Evolutionary conservation across 2,113 vertebrate genomes (phyloP), one percentile per base, ranked within the genome.

Genomic region (Hystrix brachyura): DNA sequence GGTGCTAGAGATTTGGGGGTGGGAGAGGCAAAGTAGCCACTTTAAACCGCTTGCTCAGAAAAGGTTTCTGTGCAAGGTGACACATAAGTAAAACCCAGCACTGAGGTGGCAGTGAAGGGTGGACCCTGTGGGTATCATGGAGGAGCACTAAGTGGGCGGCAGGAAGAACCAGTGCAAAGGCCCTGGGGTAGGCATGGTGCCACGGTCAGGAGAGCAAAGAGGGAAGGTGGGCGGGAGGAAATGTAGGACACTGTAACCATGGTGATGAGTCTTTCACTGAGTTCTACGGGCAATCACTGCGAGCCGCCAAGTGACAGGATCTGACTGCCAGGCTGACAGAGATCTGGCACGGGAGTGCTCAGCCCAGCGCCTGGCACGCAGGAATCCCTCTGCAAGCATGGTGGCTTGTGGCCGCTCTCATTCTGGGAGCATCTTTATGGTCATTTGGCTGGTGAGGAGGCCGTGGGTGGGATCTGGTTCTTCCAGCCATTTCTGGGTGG

Each of bases 401-500:
- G 14, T 0, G 9, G 23, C 46, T 10, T 15, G 2, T 23, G 80
- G 1, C 8, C 9, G 12, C 51, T 29, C 9, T 4, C 17, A 0
- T 13, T 23, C 1, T 0, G 9, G 5, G 10, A 85, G 21, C 53
- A 0, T 8, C 55, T 0, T 6, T 12, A 3, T 21, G 3, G 0
- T 17, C 0, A 0, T 34, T 1, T 2, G 1, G 69, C 89, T 48
- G 14, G 9, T 32, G 19, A 14, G 0, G 5, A 27, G 81, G 87
- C 12, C 6, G 0, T 48, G 72, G 57, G 2, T 7, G 5, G 17
- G 21, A 27, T 1, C 14, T 0, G 12, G 59, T 71, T 80, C 85
- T 64, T 51, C 60, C 1, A 13, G 60, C 72, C 9, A 14, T 12
- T 53, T 51, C 94, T 21, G 10, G 78, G 38, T 0, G 3, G 18